Base-by-base conservation (phyloP, 2,888 invertebrate species). In the Cephus sareptanus region DNA sequence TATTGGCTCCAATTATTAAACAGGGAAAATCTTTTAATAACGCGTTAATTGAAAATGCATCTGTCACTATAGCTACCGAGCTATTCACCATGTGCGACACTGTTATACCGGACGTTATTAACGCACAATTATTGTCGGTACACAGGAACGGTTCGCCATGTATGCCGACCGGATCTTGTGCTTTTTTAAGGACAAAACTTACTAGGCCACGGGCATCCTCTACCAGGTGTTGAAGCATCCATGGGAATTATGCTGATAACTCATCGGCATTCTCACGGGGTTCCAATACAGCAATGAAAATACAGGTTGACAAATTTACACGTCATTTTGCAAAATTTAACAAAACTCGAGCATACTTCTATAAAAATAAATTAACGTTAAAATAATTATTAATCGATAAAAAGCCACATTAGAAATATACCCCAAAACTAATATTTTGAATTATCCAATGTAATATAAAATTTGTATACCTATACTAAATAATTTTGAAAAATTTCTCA, bases 231-330 rank as follows among this genome's bases (percentile, higher is more conserved):
- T 88, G 89, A 87, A 85, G 87, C 86, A 86, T 90, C 88, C 90
- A 90, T 90, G 90, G 90, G 90, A 90, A 90, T 90, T 90, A 86
- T 87, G 88, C 88, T 89, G 90, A 90, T 90, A 90, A 90, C 89
- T 89, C 89, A 90, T 90, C 90, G 87, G 82, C 84, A 90, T 90
- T 90, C 90, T 90, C 90, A 90, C 90, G 89, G 84, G 89, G 83
- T 86, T 85, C 86, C 56, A 56, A 56, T 56, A 23, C 56, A 56
- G 15, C 56, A 56, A 56, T 56, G 56, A 56, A 56, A 56, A 56
- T 56, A 56, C 56, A 56, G 56, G 56, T 56, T 56, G 56, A 56
- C 56, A 23, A 56, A 56, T 56, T 56, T 56, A 56, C 9, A 56
- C 56, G 23, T 23, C 56, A 23, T 9, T 23, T 23, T 56, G 56